These are phyloP conservation scores for Formica aserva DNA, from an alignment of 2,888 invertebrate genomes.

Conservation along the genomic window DNA sequence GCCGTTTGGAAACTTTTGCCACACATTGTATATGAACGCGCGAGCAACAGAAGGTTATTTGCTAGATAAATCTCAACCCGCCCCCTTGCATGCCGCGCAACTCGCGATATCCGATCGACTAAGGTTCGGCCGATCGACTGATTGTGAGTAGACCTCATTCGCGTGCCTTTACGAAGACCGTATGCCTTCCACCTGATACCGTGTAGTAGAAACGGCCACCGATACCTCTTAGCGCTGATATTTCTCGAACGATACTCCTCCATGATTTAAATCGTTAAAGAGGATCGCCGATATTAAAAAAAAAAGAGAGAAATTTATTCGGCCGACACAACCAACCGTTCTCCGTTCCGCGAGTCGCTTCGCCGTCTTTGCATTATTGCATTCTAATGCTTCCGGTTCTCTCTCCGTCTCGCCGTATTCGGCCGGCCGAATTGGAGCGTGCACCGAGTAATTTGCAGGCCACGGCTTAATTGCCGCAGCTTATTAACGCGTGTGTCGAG, in stretches of 20 bases:
- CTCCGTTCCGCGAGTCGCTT: constrained; percentile 43
- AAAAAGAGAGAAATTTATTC: neutral
- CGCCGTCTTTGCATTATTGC: constrained; percentile 49
- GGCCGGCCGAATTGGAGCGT: constrained; percentile 50
- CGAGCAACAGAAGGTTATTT: constrained; percentile 79
- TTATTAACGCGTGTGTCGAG: constrained; percentile 40
- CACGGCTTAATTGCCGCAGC: constrained; percentile 47
- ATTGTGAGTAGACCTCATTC: constrained; percentile 68
- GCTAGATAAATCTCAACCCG: constrained; percentile 79
- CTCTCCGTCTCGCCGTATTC: constrained; percentile 28
- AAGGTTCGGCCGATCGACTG: constrained; percentile 70
- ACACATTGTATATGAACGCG: constrained; percentile 72
- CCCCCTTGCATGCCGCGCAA: constrained; percentile 78
- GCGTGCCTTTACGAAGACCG: constrained; percentile 70
- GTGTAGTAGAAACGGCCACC: constrained; percentile 28
- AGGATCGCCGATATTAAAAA: neutral
- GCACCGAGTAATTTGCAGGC: constrained; percentile 47
- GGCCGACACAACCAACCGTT: constrained; percentile 18
- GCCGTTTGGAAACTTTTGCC: constrained; percentile 69
- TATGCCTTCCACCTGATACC: constrained; percentile 74
- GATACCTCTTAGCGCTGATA: constrained; percentile 31
- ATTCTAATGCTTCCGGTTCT: constrained; percentile 53
- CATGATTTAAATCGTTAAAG: constrained; percentile 3
- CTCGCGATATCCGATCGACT: constrained; percentile 77
- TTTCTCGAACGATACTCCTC: constrained; percentile 1